Conservation (phyloP, 2,888 invertebrate genomes). For the Drosophila colorata region DNA sequence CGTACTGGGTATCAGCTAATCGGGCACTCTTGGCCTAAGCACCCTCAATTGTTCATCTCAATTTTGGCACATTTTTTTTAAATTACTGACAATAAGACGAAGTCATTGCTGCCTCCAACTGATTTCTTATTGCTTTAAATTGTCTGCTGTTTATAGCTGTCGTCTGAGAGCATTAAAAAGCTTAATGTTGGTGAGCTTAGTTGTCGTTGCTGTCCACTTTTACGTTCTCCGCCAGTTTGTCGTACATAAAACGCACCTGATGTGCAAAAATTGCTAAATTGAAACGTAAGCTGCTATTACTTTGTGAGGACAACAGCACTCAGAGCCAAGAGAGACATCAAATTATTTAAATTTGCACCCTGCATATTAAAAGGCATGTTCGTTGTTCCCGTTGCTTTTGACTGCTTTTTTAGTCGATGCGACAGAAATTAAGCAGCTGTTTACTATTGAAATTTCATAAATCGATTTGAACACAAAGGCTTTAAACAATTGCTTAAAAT, state of each 20-base stretch:
- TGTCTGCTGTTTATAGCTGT: slow-evolving; percentile 63
- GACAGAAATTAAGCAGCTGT: slow-evolving; percentile 32
- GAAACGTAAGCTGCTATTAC: slow-evolving; percentile 80
- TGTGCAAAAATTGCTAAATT: slow-evolving; percentile 78
- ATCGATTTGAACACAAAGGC: slow-evolving; percentile 46
- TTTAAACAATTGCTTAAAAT: slow-evolving; percentile 2
- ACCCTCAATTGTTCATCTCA: too few relatives aligned
- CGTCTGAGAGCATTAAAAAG: slow-evolving; percentile 60
- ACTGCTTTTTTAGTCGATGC: slow-evolving; percentile 10
- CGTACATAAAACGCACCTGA: slow-evolving; percentile 75
- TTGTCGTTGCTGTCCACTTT: slow-evolving; percentile 46
- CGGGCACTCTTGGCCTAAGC: too few relatives aligned
- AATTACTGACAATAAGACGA: slow-evolving; percentile 46
- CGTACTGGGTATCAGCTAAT: too few relatives aligned
- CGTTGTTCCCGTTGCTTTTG: slow-evolving; percentile 21
- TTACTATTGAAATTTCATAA: slow-evolving; percentile 65
- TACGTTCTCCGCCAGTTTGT: slow-evolving; percentile 16
- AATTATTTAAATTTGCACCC: slow-evolving; percentile 73
- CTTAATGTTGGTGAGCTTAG: slow-evolving; percentile 57
- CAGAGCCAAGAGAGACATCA: slow-evolving; percentile 46
- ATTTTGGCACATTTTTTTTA: slow-evolving; percentile 1
- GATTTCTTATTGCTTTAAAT: slow-evolving; percentile 53
- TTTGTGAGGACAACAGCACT: slow-evolving; percentile 37
- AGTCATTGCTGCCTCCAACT: slow-evolving; percentile 20
- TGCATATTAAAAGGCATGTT: slow-evolving; percentile 67